Evolutionary conservation across 2,113 vertebrate species (phyloP).

Genomic region (Tachysurus fulvidraco): DNA sequence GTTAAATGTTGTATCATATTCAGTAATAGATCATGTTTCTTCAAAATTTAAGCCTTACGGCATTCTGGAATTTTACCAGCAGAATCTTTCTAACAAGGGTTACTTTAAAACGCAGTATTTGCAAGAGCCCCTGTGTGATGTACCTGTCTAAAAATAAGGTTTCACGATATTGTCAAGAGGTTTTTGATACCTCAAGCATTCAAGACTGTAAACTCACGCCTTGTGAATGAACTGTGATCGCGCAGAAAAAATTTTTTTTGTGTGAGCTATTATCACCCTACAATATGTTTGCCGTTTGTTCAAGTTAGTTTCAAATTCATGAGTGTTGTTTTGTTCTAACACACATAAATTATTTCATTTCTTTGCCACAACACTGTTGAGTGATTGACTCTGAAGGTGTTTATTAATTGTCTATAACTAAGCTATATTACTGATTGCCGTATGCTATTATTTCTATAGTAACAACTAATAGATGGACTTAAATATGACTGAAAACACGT

Average conservation of each 20-base stretch:
- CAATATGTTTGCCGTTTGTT: background rate
- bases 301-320: background rate
- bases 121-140: too few relatives aligned
- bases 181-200: background rate
- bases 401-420: background rate
- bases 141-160: background rate
- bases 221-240: background rate
- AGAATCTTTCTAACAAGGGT: background rate
- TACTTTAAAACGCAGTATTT: background rate
- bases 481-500: background rate
- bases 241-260: background rate
- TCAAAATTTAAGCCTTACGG: background rate
- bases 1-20: background rate
- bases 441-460: background rate
- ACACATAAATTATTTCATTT: background rate
- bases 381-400: background rate
- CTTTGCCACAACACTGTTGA: background rate
- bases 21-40: background rate
- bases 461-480: background rate
- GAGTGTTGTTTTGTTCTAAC: conserved; percentile 1
- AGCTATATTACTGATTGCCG: background rate
- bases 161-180: background rate
- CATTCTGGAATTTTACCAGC: background rate
- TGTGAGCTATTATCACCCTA: background rate
- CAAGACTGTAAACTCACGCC: background rate